A percentile compares a stretch with the other conserved stretches of the same genome.
Conservation (phyloP, 2,888 invertebrate species). For the Plagodis dolabraria region DNA sequence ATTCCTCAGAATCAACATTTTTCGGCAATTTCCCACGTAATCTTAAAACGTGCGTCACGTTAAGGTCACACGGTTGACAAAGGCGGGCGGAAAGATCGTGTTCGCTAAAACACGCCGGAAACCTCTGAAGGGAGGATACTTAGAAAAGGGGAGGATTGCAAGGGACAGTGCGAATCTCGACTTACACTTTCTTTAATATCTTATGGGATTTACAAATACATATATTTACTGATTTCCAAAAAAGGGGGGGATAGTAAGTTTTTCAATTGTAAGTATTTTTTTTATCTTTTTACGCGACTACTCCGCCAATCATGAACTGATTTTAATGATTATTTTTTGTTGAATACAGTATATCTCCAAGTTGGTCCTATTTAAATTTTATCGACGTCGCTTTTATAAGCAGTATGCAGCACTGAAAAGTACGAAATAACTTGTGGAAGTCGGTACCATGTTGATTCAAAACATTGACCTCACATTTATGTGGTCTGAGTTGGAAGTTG, state of each 20-base stretch:
- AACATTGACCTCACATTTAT: too few species aligned
- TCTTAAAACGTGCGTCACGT: constrained; percentile 25
- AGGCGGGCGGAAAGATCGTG: constrained; percentile 53
- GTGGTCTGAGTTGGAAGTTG: too few species aligned
- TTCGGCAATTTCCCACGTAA: constrained; percentile 10
- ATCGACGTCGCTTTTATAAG: too few species aligned
- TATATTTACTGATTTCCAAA: not conserved
- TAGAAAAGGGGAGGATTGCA: constrained; percentile 41
- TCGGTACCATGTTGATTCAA: too few species aligned
- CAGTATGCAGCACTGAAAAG: too few species aligned
- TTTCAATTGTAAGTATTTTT: not conserved
- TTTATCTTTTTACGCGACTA: too few species aligned
- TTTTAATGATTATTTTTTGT: too few species aligned
- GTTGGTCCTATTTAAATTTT: too few species aligned
- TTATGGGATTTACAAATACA: too few species aligned
- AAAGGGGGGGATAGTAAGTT: not conserved
- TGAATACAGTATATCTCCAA: too few species aligned
- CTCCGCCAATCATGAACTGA: too few species aligned
- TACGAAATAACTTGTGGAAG: too few species aligned
- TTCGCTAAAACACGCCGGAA: constrained; percentile 59
- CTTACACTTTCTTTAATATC: constrained; percentile 11
- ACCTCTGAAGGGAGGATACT: constrained; percentile 59
- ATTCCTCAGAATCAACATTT: not conserved
- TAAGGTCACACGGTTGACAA: constrained; percentile 48
- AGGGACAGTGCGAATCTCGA: constrained; percentile 15